Evolutionary conservation across 2,888 invertebrate genomes (phyloP).

Genomic region (Acanthopleura granulata): DNA sequence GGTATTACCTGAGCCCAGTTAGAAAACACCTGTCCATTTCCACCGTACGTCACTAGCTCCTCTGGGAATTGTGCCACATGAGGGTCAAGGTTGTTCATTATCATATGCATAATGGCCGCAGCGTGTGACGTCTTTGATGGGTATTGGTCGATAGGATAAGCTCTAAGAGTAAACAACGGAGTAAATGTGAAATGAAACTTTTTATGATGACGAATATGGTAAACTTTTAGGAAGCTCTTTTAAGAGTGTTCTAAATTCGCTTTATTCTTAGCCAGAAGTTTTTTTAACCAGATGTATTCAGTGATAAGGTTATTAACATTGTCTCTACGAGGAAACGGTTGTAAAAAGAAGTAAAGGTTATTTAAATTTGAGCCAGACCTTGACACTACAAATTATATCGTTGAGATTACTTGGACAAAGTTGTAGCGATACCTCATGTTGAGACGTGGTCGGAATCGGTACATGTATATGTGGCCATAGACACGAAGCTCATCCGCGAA

Average conservation of each 20-base stretch:
- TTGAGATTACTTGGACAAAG: no score
- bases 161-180: constrained; percentile 60
- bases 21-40: constrained; percentile 77
- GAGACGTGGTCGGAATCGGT: constrained; percentile 71
- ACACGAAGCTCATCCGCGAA: constrained; percentile 73
- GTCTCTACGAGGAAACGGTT: no score
- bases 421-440: constrained; percentile 65
- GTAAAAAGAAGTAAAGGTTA: no score
- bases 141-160: constrained; percentile 72
- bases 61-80: constrained; percentile 77
- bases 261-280: no score
- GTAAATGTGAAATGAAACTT: no score
- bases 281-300: no score
- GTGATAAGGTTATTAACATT: no score
- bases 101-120: constrained; percentile 76
- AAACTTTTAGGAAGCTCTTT: no score
- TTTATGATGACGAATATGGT: no score
- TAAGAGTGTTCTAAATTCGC: no score
- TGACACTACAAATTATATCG: no score
- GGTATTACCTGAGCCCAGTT: constrained; percentile 75
- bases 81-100: constrained; percentile 77
- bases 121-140: constrained; percentile 71
- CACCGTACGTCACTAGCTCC: constrained; percentile 77
- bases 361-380: no score
- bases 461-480: constrained; percentile 78